These are phyloP conservation scores for Murina feae DNA, from an alignment of 2,113 vertebrate species.

Conservation along the genomic window DNA sequence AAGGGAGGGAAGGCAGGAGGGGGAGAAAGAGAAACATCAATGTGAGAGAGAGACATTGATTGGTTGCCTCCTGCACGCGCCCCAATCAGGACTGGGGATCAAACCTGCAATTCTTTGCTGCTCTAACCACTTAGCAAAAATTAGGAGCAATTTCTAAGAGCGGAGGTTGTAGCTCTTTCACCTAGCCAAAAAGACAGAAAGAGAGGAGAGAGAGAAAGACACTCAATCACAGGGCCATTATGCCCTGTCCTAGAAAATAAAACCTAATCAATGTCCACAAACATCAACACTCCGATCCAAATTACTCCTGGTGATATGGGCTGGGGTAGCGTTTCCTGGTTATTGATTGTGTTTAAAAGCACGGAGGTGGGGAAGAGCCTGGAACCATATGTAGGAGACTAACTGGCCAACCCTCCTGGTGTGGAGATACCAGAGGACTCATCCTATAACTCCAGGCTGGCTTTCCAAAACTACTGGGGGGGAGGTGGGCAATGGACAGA, in stretches of 20 bases:
- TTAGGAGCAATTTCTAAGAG: neutral
- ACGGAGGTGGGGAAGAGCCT: fast-evolving
- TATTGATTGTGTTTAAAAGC: neutral
- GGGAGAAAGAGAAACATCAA: too few relatives aligned
- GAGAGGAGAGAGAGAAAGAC: neutral
- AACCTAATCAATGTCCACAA: neutral
- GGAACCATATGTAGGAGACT: neutral
- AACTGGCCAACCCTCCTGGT: neutral
- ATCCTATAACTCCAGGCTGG: neutral
- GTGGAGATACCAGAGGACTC: neutral
- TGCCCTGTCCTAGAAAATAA: neutral
- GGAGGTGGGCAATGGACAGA: fast-evolving
- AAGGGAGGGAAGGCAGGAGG: too few relatives aligned
- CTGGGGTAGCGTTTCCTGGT: fast-evolving
- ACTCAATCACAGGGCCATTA: neutral
- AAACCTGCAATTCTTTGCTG: too few relatives aligned
- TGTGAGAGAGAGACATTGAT: too few relatives aligned
- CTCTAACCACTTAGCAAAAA: too few relatives aligned
- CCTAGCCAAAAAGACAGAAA: neutral
- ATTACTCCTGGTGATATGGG: neutral
- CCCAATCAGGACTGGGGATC: too few relatives aligned
- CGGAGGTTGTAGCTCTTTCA: neutral
- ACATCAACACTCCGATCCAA: neutral
- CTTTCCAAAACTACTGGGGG: neutral
- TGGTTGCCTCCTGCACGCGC: too few relatives aligned